These are phyloP conservation scores for Patiria pectinifera DNA, from an alignment of 53 echinoderm and acorn worm species.

Conservation along the genomic window DNA sequence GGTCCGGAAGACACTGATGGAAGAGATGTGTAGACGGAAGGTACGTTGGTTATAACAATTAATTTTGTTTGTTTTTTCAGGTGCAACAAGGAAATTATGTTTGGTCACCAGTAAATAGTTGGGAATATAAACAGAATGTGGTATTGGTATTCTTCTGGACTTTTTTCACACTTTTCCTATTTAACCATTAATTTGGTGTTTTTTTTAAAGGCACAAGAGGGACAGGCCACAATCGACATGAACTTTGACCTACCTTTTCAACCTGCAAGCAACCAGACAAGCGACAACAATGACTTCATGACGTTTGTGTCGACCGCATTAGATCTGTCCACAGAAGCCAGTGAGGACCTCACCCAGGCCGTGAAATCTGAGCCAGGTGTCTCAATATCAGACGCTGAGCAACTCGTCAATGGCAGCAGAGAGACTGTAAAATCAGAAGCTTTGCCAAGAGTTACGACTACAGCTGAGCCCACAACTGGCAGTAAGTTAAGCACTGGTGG, in stretches of 20 bases:
- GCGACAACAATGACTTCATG: conserved; percentile 39
- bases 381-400: neutral
- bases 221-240: neutral
- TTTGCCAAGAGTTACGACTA: neutral
- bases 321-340: conserved; percentile 44
- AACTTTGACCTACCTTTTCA: neutral
- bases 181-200: neutral
- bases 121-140: too few species aligned
- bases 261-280: conserved; percentile 13
- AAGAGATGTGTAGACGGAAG: conserved; percentile 12
- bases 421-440: neutral
- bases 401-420: neutral
- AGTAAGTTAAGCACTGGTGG: neutral
- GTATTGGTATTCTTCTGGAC: neutral
- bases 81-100: neutral
- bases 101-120: neutral
- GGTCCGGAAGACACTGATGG: conserved; percentile 31
- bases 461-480: neutral
- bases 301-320: conserved; percentile 23
- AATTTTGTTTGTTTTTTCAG: too few species aligned
- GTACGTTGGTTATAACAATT: neutral
- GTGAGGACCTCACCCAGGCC: neutral
- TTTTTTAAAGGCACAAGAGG: neutral
- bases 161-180: neutral
- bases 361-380: neutral